Percentiles rank a stretch among this genome's conserved stretches.
Evolutionary conservation across 2,113 vertebrate genomes (phyloP).

Genomic region (Amazona vittata): DNA sequence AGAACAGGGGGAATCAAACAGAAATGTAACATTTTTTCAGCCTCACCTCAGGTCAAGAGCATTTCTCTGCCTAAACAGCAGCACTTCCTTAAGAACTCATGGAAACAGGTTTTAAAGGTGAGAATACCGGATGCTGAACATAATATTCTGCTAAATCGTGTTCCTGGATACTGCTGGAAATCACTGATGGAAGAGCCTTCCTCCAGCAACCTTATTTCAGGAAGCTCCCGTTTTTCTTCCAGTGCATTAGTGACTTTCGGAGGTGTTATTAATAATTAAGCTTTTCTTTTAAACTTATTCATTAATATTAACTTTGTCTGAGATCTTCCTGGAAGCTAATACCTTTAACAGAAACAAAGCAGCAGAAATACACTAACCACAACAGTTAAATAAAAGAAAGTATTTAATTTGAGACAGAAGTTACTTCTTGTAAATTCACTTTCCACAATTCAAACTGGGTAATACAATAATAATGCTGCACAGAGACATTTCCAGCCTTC

Average conservation of each 20-base stretch:
- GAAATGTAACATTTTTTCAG: background rate
- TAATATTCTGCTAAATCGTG: background rate
- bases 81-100: background rate
- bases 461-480: background rate
- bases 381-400: slow-evolving; percentile 32
- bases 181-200: background rate
- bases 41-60: background rate
- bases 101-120: background rate
- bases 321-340: slow-evolving; percentile 45
- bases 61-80: background rate
- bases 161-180: slow-evolving; percentile 7
- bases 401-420: slow-evolving; percentile 18
- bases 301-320: slow-evolving; percentile 58
- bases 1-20: background rate
- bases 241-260: slow-evolving; percentile 15
- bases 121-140: background rate
- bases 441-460: background rate
- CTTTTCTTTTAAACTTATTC: slow-evolving; percentile 29
- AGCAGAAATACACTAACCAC: background rate
- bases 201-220: slow-evolving; percentile 7
- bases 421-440: slow-evolving; percentile 19
- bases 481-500: background rate
- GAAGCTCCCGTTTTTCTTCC: background rate
- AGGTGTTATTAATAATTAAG: slow-evolving; percentile 55
- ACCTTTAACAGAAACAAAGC: slow-evolving; percentile 38